phyloP scores from a whole-genome alignment of 53 echinoderm and acorn worm genomes.

The Holothuria scabra region DNA sequence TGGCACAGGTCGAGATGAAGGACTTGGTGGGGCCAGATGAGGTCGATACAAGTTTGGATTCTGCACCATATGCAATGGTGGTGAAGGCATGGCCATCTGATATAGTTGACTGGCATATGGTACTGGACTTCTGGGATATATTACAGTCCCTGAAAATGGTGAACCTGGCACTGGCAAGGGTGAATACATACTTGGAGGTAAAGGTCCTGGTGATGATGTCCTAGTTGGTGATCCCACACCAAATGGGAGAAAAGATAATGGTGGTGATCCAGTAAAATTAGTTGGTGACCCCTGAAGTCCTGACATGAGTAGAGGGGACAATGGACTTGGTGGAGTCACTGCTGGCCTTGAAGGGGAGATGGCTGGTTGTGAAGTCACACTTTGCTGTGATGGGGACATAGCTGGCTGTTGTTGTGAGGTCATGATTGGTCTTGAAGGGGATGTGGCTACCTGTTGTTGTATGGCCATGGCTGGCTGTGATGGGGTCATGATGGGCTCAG shows the following conservation, averaged over 20 bases:
- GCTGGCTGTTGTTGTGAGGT: not conserved
- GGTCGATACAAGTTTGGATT: too few species aligned
- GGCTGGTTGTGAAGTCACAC: not conserved
- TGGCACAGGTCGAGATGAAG: too few species aligned
- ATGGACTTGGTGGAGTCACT: conserved; percentile 10
- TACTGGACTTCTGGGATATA: not conserved
- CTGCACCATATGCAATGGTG: too few species aligned
- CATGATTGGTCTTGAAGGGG: conserved; percentile 1
- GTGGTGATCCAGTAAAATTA: not conserved
- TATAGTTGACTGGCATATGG: not conserved
- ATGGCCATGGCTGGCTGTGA: not conserved
- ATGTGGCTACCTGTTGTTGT: not conserved
- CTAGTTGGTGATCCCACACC: conserved; percentile 11
- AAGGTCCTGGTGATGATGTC: too few species aligned
- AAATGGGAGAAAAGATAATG: not conserved
- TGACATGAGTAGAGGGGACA: not conserved
- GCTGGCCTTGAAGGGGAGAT: not conserved
- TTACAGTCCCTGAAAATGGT: not conserved
- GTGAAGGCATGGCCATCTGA: not conserved
- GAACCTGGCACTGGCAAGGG: too few species aligned
- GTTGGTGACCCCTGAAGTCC: conserved; percentile 6
- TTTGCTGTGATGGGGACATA: not conserved
- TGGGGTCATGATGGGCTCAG: not conserved
- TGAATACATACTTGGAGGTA: too few species aligned
- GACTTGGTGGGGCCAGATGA: too few species aligned